phyloP scores from a whole-genome alignment of 2,113 vertebrate species.

The Hiodon alosoides region DNA sequence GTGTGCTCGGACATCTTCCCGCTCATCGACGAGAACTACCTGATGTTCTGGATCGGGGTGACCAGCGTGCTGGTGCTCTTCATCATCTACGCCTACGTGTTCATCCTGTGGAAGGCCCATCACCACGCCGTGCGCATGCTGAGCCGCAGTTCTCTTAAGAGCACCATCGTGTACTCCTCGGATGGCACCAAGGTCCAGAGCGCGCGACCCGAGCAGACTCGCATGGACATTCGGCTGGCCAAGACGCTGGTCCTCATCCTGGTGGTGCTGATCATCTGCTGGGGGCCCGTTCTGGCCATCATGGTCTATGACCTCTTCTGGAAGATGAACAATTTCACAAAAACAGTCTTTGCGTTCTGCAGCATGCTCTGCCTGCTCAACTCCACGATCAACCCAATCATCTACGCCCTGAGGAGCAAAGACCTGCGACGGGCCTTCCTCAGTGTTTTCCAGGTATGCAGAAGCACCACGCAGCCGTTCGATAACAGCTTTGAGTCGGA shows the following conservation, averaged over 20 bases:
- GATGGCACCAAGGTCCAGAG: slow-evolving; percentile 95
- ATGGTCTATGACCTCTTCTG: slow-evolving; percentile 99
- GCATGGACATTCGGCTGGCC: slow-evolving; percentile 97
- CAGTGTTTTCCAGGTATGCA: slow-evolving; percentile 83
- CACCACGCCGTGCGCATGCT: slow-evolving; percentile 93
- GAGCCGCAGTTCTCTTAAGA: slow-evolving; percentile 91
- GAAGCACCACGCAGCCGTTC: slow-evolving; percentile 78
- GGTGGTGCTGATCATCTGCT: slow-evolving; percentile 94
- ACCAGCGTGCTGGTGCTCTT: slow-evolving; percentile 89
- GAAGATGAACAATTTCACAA: slow-evolving; percentile 92
- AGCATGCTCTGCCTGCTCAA: slow-evolving; percentile 97
- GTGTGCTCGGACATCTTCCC: slow-evolving; percentile 97
- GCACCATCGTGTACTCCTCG: slow-evolving; percentile 86
- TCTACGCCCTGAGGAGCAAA: slow-evolving; percentile 96
- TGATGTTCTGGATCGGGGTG: slow-evolving; percentile 98
- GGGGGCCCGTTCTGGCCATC: slow-evolving; percentile 93
- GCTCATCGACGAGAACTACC: slow-evolving; percentile 90
- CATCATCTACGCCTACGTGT: slow-evolving; percentile 97
- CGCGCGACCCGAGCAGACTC: slow-evolving; percentile 86
- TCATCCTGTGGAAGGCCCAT: slow-evolving; percentile 98
- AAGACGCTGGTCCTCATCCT: slow-evolving; percentile 97
- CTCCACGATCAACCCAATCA: slow-evolving; percentile 96
- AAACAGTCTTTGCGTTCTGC: slow-evolving; percentile 97
- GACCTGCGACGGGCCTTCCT: slow-evolving; percentile 93
- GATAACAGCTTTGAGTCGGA: slow-evolving; percentile 98